Evolutionary conservation across 2,888 invertebrate species (phyloP).

Genomic region (Resseliella maxima): DNA sequence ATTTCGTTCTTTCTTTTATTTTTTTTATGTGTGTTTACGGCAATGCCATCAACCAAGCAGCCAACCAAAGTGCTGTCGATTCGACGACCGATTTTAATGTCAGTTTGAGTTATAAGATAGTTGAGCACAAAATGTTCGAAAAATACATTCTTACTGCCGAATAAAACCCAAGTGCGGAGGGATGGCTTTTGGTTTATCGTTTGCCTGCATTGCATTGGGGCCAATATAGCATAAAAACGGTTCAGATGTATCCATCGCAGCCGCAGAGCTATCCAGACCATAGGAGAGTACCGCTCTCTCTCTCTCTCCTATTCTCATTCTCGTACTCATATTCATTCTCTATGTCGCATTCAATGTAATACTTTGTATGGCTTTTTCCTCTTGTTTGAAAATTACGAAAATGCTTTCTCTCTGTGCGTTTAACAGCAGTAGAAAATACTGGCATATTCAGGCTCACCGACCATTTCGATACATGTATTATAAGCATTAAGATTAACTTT

Average conservation of each 20-base stretch:
- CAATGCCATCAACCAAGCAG: slow-evolving; percentile 28
- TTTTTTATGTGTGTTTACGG: background rate
- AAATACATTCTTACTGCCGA: slow-evolving; percentile 44
- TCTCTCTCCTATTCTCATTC: background rate
- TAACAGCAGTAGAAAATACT: background rate
- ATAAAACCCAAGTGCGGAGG: slow-evolving; percentile 12
- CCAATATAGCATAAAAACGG: slow-evolving; percentile 21
- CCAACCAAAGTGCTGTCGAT: slow-evolving; percentile 47
- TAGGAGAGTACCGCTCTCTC: background rate
- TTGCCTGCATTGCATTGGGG: slow-evolving; percentile 53
- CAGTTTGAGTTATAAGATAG: slow-evolving; percentile 53
- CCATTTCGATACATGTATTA: slow-evolving; percentile 52
- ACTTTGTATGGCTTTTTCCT: slow-evolving; percentile 48
- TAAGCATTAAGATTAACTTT: slow-evolving; percentile 53
- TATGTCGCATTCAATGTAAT: slow-evolving; percentile 45
- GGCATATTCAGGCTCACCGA: slow-evolving; percentile 48
- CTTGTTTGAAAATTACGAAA: slow-evolving; percentile 44
- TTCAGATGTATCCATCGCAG: background rate
- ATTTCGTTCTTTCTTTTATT: background rate
- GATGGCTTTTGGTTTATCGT: slow-evolving; percentile 53
- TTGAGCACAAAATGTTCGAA: slow-evolving; percentile 51
- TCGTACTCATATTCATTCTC: background rate
- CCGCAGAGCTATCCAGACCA: slow-evolving; percentile 1
- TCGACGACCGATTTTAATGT: slow-evolving; percentile 53
- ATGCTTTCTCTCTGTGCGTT: slow-evolving; percentile 20